phyloP scores from a whole-genome alignment of 2,888 invertebrate species.

The Hypolimnas misippus region DNA sequence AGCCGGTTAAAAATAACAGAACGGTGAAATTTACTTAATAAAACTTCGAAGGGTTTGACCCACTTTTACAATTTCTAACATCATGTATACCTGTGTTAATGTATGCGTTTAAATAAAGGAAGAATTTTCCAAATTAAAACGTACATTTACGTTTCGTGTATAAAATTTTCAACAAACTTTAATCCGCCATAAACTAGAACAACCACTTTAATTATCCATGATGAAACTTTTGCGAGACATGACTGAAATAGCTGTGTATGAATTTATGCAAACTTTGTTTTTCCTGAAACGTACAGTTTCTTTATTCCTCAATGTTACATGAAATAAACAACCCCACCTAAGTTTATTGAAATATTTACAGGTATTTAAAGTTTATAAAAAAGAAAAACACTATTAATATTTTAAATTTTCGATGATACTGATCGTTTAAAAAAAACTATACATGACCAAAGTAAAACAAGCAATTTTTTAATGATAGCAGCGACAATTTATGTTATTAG shows the following conservation, averaged over 20 bases:
- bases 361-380: no score
- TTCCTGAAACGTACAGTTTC: no score
- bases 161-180: constrained; percentile 5
- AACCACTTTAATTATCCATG: constrained; percentile 16
- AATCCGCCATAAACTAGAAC: neutral
- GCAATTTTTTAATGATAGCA: neutral
- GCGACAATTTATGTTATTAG: neutral
- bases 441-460: no score
- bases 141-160: neutral
- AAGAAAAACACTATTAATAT: no score
- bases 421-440: no score
- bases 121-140: neutral
- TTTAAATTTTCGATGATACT: no score
- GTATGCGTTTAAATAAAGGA: neutral
- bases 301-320: neutral
- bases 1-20: no score
- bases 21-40: no score
- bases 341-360: no score
- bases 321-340: no score
- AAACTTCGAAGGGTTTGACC: neutral
- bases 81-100: neutral
- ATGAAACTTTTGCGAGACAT: constrained; percentile 12
- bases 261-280: neutral
- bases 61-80: neutral
- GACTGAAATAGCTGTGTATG: neutral